Evolutionary conservation across 2,888 invertebrate genomes (phyloP), one percentile per base, ranked within the genome.

Genomic region (Caenorhabditis imperialis): DNA sequence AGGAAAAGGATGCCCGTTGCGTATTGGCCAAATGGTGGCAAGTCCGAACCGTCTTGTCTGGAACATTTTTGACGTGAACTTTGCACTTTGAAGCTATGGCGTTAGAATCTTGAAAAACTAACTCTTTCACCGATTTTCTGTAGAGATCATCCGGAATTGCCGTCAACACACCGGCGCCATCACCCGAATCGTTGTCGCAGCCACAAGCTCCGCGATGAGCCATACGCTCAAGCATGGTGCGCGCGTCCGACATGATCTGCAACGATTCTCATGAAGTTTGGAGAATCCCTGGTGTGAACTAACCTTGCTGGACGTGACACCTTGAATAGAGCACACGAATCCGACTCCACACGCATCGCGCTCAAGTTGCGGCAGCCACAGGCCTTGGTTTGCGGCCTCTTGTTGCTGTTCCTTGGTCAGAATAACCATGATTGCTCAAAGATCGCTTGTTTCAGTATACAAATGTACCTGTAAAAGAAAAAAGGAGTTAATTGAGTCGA

Each of bases 141-240:
- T 97, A 99, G 89, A 96, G 93, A 86, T 93, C 92, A 90, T 99
- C 96, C 45, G 99, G 99, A 88, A 99, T 96, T 86, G 96, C 95
- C 78, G 94, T 94, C 88, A 98, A 92, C 74, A 98, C 94, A 65
- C 99, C 99, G 77, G 99, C 98, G 77, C 99, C 99, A 90, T 99
- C 99, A 69, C 99, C 99, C 57, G 97, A 96, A 90, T 98, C 96
- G 90, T 98, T 98, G 91, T 99, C 99, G 91, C 97, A 96, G 42
- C 96, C 95, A 90, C 96, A 97, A 54, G 98, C 99, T 87, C 99
- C 99, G 81, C 99, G 93, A 91, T 99, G 99, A 91, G 96, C 95
- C 98, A 99, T 99, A 88, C 98, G 93, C 89, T 93, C 93, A 74
- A 98, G 93, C 90, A 98, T 92, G 83, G 92, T 93, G 90, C 96